phyloP scores from a whole-genome alignment of 2,797 vertebrate genomes.

The Oceanodroma leucorhoa region DNA sequence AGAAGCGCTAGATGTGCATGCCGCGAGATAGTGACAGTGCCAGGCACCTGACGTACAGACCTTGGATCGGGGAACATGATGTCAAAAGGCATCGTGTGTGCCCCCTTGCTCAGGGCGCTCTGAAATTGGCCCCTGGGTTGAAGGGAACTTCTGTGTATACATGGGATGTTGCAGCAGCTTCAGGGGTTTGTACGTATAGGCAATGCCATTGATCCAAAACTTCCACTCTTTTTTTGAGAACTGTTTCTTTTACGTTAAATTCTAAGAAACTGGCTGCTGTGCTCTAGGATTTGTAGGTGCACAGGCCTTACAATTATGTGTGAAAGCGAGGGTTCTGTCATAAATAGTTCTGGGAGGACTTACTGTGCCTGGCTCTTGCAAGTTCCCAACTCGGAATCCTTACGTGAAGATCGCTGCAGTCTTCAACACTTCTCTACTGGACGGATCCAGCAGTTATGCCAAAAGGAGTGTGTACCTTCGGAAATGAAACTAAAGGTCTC shows the following conservation, averaged over 20 bases:
- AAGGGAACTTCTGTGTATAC: background rate
- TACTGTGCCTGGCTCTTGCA: too few species aligned
- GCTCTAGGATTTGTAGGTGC: background rate
- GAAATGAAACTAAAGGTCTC: background rate
- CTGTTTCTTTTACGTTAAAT: background rate
- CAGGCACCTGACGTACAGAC: rapidly evolving
- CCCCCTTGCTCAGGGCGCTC: background rate
- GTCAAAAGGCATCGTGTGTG: rapidly evolving
- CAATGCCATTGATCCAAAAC: rapidly evolving
- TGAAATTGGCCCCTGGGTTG: rapidly evolving
- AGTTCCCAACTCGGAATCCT: background rate
- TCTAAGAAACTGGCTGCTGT: background rate
- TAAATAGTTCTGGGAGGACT: background rate
- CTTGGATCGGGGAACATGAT: rapidly evolving
- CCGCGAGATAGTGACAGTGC: background rate
- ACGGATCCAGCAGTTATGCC: rapidly evolving
- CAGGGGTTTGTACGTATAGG: too few species aligned
- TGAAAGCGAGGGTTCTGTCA: background rate
- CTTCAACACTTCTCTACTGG: rapidly evolving
- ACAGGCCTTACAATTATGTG: too few species aligned
- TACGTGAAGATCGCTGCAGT: rapidly evolving
- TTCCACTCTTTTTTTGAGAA: background rate
- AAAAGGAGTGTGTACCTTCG: background rate
- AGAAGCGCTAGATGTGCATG: rapidly evolving
- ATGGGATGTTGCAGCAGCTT: background rate